Evolutionary conservation across 2,888 invertebrate species (phyloP), one percentile per base, ranked within the genome.

Genomic region (Macrosoma leucophasiata): DNA sequence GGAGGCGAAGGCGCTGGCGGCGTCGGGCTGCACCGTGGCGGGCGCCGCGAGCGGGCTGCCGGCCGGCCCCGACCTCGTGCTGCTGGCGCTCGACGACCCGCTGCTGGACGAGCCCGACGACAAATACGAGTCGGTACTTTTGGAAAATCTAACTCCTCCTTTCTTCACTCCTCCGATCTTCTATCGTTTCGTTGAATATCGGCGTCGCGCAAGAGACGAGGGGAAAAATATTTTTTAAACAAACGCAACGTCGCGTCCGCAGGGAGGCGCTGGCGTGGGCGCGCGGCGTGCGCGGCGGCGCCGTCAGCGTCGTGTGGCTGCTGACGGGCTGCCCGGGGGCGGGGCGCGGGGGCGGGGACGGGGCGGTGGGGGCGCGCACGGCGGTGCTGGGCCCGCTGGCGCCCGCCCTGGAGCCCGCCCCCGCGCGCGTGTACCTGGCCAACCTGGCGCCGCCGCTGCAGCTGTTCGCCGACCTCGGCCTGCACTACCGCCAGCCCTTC

Each of bases 401-500:
- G 47, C 67, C 46, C 29, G 49, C 60, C 48, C 58, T 65, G 44
- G 51, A 52, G 40, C 42, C 39, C 10, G 58, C 49, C 13, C 15
- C 50, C 29, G 27, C 53, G 41, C 55, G 59, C 35, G 54, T 95
- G 51, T 95, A 94, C 84, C 87, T 96, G 46, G 94, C 93, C 67
- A 93, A 95, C 84, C 86, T 95, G 58, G 93, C 92, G 49, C 87
- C 95, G 59, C 95, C 96, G 14, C 84, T 88, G 48, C 39, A 34
- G 4, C 87, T 95, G 54, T 95, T 91, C 79, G 79, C 86, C 31
- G 90, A 91, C 55, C 89, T 90, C 50, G 90, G 91, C 34, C 90
- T 96, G 42, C 86, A 86, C 45, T 96, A 95, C 82, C 88, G 89
- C 57, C 91, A 95, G 47, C 96, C 96, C 4, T 96, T 95, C 65